phyloP scores from a whole-genome alignment of 2,113 vertebrate species.

The Mirza zaza region DNA sequence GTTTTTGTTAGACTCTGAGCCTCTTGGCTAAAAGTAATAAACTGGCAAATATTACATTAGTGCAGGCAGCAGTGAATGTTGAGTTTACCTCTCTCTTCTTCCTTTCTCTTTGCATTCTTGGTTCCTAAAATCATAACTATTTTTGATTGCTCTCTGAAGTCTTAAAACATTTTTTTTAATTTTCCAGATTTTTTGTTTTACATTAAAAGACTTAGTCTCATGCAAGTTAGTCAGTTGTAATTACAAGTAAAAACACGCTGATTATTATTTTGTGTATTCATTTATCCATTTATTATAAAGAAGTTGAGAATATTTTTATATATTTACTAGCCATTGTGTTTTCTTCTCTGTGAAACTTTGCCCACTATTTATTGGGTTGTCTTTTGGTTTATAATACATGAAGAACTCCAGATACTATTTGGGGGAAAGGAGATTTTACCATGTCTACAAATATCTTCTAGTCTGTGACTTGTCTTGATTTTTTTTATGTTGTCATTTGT shows the following conservation, averaged over 20 bases:
- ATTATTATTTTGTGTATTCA: background rate
- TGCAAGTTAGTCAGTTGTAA: background rate
- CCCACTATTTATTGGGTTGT: background rate
- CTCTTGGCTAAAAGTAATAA: background rate
- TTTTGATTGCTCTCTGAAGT: background rate
- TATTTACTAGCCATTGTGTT: background rate
- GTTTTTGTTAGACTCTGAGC: background rate
- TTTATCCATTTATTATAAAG: background rate
- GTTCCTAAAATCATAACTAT: background rate
- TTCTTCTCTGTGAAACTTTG: constrained; percentile 32
- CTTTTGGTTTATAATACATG: constrained; percentile 30
- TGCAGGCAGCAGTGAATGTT: background rate
- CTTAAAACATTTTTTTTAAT: background rate
- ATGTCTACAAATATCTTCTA: constrained; percentile 32
- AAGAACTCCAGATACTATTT: constrained; percentile 39
- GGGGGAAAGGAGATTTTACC: background rate
- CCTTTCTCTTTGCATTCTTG: background rate
- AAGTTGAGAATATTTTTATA: background rate
- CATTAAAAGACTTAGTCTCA: background rate
- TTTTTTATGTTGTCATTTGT: constrained; percentile 30
- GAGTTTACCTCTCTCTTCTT: background rate
- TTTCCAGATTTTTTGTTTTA: background rate
- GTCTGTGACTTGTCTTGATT: background rate
- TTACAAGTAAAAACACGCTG: background rate
- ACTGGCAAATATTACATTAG: background rate